Conservation (phyloP, 2,888 invertebrate species). For the Heliconius ismenius region DNA sequence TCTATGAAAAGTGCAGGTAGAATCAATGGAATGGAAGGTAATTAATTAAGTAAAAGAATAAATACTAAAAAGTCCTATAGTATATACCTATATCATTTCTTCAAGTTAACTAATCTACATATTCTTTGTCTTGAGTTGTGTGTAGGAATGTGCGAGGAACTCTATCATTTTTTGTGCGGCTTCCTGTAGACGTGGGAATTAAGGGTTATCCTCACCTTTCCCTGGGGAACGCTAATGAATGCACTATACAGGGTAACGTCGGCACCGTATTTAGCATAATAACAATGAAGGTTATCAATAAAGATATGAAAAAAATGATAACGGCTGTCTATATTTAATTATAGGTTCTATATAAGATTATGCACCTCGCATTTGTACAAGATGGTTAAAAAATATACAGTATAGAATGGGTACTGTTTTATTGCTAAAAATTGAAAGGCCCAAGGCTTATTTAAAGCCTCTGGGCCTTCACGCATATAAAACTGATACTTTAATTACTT, state of each 20-base stretch:
- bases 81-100: background rate
- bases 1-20: no score
- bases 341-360: background rate
- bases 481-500: constrained; percentile 23
- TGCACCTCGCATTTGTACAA: no score
- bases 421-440: constrained; percentile 25
- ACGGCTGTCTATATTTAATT: background rate
- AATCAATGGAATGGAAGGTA: background rate
- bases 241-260: constrained; percentile 13
- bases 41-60: background rate
- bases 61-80: background rate
- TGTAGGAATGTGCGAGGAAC: constrained; percentile 42
- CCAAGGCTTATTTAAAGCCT: constrained; percentile 1
- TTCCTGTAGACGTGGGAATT: constrained; percentile 62
- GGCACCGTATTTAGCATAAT: background rate
- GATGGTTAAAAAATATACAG: no score
- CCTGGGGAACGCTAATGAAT: constrained; percentile 45
- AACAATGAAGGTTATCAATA: background rate
- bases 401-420: background rate
- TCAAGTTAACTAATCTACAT: background rate
- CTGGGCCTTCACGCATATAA: constrained; percentile 25
- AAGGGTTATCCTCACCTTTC: constrained; percentile 59
- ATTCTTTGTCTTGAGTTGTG: constrained; percentile 19
- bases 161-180: constrained; percentile 56
- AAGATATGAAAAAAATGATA: background rate